These are phyloP conservation scores for Nomada ruficornis DNA, from an alignment of 2,888 invertebrate species.

Conservation along the genomic window DNA sequence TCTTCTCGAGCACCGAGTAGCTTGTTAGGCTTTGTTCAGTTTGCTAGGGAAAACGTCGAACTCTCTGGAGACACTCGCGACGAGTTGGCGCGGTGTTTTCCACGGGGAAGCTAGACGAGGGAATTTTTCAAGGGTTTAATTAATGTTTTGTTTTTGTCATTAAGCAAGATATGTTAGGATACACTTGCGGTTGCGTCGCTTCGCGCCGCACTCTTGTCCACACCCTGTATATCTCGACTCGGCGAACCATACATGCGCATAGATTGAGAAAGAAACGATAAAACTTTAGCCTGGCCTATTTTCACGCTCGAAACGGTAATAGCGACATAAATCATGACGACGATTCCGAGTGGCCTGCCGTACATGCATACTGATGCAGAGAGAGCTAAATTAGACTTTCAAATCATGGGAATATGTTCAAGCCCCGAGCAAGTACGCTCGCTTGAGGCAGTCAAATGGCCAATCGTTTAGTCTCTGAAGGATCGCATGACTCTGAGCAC, in stretches of 20 bases:
- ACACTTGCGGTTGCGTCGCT: too few species aligned
- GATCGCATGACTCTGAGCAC: neutral
- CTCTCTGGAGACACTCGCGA: neutral
- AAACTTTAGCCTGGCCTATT: neutral
- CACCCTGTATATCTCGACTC: too few species aligned
- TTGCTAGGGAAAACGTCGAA: neutral
- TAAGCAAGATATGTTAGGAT: too few species aligned
- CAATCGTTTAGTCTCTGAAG: neutral
- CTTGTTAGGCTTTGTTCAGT: slow-evolving; percentile 7
- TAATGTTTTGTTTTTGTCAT: neutral
- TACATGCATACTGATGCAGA: neutral
- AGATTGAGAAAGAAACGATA: too few species aligned
- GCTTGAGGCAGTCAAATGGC: neutral
- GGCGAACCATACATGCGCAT: too few species aligned
- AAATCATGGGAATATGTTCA: slow-evolving; percentile 1
- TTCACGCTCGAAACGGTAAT: neutral
- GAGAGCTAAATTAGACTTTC: slow-evolving; percentile 9
- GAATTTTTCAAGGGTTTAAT: neutral
- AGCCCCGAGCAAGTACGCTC: too few species aligned
- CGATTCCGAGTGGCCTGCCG: too few species aligned
- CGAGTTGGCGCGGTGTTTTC: too few species aligned
- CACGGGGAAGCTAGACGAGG: neutral
- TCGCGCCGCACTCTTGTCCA: too few species aligned
- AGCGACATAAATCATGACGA: neutral
- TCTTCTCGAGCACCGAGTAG: neutral